Base-by-base conservation (phyloP, 2,113 vertebrate species). In the Hippocampus comes region DNA sequence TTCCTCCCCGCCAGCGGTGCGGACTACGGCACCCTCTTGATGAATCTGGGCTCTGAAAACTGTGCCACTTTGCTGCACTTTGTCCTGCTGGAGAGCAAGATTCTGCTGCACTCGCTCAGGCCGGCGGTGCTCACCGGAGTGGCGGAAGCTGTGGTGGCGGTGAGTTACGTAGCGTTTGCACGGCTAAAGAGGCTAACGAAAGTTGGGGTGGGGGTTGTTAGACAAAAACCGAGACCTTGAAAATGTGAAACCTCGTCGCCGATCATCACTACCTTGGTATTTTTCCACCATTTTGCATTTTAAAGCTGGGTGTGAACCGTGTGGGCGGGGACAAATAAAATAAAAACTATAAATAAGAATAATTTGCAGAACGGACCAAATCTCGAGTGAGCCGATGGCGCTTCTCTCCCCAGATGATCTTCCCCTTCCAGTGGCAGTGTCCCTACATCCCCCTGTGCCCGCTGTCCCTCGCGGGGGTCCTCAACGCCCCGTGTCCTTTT, bases 371-470 rank as follows among this genome's bases (percentile, higher is more conserved):
- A 38, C 34, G 34, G 34, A 38, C 0, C 5, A 1, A 38, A 38
- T 38, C 34, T 38, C 34, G 34, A 38, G 5, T 38, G 34, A 38
- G 5, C 34, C 34, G 34, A 38, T 38, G 34, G 5, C 34, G 4
- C 7, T 51, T 9, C 56, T 79, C 51, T 73, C 46, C 46, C 74
- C 87, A 99, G 97, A 98, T 99, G 95, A 96, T 99, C 87, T 99
- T 99, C 87, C 97, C 97, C 57, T 98, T 99, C 92, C 97, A 99
- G 87, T 99, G 97, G 97, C 95, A 98, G 72, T 99, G 97, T 88
- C 97, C 97, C 0, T 99, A 99, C 86, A 96, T 99, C 72, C 97
- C 97, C 0, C 93, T 99, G 41, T 99, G 97, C 78, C 97, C 97
- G 46, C 94, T 99, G 2, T 97, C 95, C 68, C 90, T 99, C 74